Conservation (phyloP, 2,113 vertebrate genomes). For the Falco punctatus region DNA sequence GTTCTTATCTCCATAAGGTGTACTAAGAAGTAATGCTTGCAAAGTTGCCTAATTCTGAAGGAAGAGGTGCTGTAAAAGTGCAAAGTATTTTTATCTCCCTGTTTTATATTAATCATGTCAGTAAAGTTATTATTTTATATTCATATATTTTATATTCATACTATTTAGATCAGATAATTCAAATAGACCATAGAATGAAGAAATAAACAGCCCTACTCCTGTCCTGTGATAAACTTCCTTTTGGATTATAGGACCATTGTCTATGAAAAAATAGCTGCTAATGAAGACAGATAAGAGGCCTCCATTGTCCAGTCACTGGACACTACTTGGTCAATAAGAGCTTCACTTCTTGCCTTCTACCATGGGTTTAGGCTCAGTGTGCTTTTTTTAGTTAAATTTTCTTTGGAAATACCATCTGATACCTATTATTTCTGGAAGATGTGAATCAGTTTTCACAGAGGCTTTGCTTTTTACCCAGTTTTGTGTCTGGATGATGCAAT, state of each 20-base stretch:
- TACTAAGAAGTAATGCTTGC: neutral
- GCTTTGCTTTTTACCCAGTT: neutral
- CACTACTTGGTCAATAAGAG: neutral
- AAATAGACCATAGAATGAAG: neutral
- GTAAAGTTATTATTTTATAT: neutral
- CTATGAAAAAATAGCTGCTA: neutral
- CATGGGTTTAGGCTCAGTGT: neutral
- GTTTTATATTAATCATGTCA: neutral
- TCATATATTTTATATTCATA: neutral
- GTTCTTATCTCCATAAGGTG: neutral
- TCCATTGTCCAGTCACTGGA: neutral
- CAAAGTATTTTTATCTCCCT: conserved; percentile 38
- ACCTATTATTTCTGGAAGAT: neutral
- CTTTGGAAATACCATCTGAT: neutral
- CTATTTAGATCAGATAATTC: neutral
- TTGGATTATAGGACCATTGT: neutral
- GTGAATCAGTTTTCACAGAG: neutral
- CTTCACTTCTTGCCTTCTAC: neutral
- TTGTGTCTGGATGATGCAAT: neutral
- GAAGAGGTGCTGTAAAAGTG: conserved; percentile 59
- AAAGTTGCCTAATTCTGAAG: neutral
- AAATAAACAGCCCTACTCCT: neutral
- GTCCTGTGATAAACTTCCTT: neutral
- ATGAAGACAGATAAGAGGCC: neutral
- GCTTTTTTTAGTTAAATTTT: neutral